phyloP scores from a whole-genome alignment of 2,113 vertebrate species.

The Thalassoma bifasciatum region DNA sequence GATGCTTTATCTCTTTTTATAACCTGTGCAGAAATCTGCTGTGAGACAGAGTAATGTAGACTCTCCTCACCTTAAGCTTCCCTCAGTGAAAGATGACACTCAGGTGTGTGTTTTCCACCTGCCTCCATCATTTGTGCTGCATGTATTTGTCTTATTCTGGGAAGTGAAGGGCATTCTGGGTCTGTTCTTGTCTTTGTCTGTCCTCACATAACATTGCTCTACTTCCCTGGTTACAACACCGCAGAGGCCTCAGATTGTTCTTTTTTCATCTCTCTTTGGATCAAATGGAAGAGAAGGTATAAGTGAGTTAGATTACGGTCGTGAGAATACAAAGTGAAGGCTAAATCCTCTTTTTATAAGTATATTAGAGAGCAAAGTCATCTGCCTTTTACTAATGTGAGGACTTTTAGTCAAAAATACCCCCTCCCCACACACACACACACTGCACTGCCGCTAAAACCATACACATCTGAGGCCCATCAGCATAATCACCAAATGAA shows the following conservation, averaged over 20 bases:
- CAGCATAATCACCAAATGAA: constrained; percentile 8
- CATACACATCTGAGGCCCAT: constrained; percentile 23
- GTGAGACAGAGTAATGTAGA: too few relatives aligned
- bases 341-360: constrained; percentile 72
- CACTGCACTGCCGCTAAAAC: neutral
- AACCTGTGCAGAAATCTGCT: constrained; percentile 43
- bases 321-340: constrained; percentile 31
- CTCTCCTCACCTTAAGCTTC: too few relatives aligned
- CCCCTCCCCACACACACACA: too few relatives aligned
- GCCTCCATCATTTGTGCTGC: constrained; percentile 1
- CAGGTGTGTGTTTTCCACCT: neutral
- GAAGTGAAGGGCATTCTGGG: neutral
- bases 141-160: constrained; percentile 40
- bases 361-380: constrained; percentile 44
- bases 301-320: constrained; percentile 41
- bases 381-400: constrained; percentile 45
- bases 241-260: neutral
- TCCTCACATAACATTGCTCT: neutral
- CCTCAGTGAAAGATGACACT: too few relatives aligned
- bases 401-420: constrained; percentile 32
- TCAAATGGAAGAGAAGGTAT: neutral
- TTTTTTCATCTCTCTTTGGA: neutral
- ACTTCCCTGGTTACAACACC: neutral
- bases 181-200: neutral
- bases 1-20: constrained; percentile 37